Evolutionary conservation across 2,797 vertebrate species (phyloP).

Genomic region (Odontamblyopus lacepedii): DNA sequence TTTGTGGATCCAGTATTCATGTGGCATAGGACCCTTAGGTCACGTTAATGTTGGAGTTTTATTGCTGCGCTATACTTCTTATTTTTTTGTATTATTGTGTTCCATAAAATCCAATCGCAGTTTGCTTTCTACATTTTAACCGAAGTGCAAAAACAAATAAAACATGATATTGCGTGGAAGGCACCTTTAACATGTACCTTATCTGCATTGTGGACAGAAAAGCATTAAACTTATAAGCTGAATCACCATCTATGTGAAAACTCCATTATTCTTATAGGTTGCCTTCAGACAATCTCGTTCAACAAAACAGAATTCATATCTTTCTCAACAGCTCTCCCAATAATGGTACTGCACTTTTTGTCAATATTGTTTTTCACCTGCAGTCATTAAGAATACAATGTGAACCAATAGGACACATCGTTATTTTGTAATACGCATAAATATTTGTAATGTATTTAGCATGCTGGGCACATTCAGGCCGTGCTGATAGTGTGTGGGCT

Average conservation of each 20-base stretch:
- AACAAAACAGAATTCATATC: conserved; percentile 46
- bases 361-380: conserved; percentile 66
- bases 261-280: conserved; percentile 40
- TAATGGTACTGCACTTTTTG: conserved; percentile 57
- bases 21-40: not conserved
- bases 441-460: conserved; percentile 60
- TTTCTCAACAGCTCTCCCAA: conserved; percentile 41
- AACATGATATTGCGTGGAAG: conserved; percentile 7
- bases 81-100: not conserved
- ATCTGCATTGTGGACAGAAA: conserved; percentile 29
- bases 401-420: conserved; percentile 32
- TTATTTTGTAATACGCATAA: conserved; percentile 55
- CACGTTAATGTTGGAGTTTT: not conserved
- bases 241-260: conserved; percentile 31
- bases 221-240: conserved; percentile 35
- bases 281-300: conserved; percentile 42
- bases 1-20: not conserved
- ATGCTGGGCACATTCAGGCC: conserved; percentile 54
- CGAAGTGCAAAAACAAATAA: conserved; percentile 37
- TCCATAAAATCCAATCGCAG: conserved; percentile 1
- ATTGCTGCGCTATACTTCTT: not conserved
- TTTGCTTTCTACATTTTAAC: conserved; percentile 5
- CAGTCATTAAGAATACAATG: conserved; percentile 54
- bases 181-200: conserved; percentile 15
- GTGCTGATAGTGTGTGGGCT: conserved; percentile 45